Evolutionary conservation across 2,888 invertebrate genomes (phyloP), one percentile per base, ranked within the genome.

Genomic region (Rhagonycha lutea): DNA sequence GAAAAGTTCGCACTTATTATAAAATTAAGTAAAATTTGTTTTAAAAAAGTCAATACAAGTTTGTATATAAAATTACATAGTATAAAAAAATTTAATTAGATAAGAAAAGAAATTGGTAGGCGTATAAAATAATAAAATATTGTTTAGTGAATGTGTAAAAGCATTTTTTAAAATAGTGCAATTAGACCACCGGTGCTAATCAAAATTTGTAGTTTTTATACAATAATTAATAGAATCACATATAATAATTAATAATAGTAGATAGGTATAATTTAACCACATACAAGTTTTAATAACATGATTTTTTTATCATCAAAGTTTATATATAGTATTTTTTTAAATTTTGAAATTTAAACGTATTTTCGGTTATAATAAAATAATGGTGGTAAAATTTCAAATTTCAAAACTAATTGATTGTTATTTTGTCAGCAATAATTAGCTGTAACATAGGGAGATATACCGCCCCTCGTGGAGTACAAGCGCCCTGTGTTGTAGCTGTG

Each of bases 141-240:
- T 65, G 63, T 65, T 26, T 65, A 65, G 72, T 69, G 69, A 69
- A 72, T 23, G 75, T 72, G 72, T 72, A 75, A 71, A 75, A 75
- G 75, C 75, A 47, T 69, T 70, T 18, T 75, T 47, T n/a, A 72
- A 75, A 72, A 72, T 72, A 69, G 75, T 61, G 60, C 69, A 69
- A 68, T 65, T 72, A 72, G 75, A 75, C 72, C 75, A 75, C 61
- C 69, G 62, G 75, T 75, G 75, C 72, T 65, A 65, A 24, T 26
- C 63, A 65, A 65, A n/a, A 24, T 65, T 65, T 65, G 26, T 65
- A 65, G 24, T 70, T 70, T 32, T 69, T 7, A 69, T 32, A 69
- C 63, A 61, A 29, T 18, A 61, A 29, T 18, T 72, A 68, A 28
- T 71, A 29, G 67, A 73, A 69, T 69, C 61, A 69, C 60, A 73